phyloP scores from a whole-genome alignment of 2,888 invertebrate species.

The Pseudolycoriella hygida region DNA sequence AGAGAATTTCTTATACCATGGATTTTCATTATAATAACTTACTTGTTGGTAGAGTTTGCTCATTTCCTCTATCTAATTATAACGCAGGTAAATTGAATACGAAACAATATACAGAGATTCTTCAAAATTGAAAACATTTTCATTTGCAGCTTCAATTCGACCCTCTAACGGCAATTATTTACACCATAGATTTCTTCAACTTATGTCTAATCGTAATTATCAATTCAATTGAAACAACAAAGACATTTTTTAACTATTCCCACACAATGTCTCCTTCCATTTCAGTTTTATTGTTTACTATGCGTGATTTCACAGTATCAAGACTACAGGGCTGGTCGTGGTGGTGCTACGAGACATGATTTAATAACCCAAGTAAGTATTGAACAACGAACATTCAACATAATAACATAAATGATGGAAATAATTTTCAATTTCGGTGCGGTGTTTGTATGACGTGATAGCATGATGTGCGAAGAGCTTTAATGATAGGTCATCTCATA shows the following conservation, averaged over 20 bases:
- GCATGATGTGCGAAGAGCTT: no score
- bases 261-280: constrained; percentile 9
- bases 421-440: no score
- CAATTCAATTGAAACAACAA: no score
- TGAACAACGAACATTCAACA: no score
- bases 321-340: constrained; percentile 55
- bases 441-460: no score
- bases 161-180: constrained; percentile 54
- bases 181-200: constrained; percentile 63
- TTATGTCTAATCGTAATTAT: constrained; percentile 54
- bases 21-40: constrained; percentile 46
- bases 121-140: constrained; percentile 12
- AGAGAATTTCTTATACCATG: constrained; percentile 55
- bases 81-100: constrained; percentile 36
- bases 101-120: not conserved
- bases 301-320: constrained; percentile 80
- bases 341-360: constrained; percentile 39
- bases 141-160: constrained; percentile 51
- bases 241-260: not conserved
- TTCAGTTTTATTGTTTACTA: constrained; percentile 60
- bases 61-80: constrained; percentile 45
- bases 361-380: constrained; percentile 7
- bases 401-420: no score
- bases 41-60: constrained; percentile 45
- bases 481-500: no score